Evolutionary conservation across 2,888 invertebrate genomes (phyloP), one percentile per base, ranked within the genome.

Genomic region (Chaetogeoica ovagalla): DNA sequence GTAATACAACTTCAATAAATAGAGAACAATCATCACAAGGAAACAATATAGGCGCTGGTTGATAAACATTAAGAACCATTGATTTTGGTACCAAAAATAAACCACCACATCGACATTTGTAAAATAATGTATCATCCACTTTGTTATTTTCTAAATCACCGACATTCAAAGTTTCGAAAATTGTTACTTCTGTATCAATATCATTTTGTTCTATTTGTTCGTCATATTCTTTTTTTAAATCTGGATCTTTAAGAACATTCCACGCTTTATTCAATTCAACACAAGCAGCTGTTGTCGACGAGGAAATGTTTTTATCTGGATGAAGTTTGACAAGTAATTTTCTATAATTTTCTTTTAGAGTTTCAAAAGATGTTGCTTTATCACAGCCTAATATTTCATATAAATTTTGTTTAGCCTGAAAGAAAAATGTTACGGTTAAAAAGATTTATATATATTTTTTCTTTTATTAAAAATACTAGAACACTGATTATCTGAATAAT

Each of bases 311-410:
- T 48, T 82, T 82, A 65, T 82, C 82, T 57, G 82, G 82, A 65
- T 82, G 81, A 69, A 76, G 17, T 39, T 81, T 59, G 55, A 81
- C 11, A 77, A 81, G 76, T 55, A 71, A 21, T 75, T 70, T 82
- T 65, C 65, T 70, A 65, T 82, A 82, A 70, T 48, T 82, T 59
- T 79, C 79, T 71, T 82, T 82, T 39, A 82, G 21, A 4, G 23
- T 57, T n/a, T 82, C 77, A 55, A 68, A 57, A 57, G 77, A 30
- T 23, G 77, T 70, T 15, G 62, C 57, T 65, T 69, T 63, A 71
- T 82, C 69, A 69, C 82, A 82, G 13, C 71, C 77, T 43, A 82
- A 63, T 65, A 82, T 71, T 70, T 82, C 23, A 88, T 84, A 82
- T 9, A 79, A 70, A 57, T 79, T 57, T 70, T 57, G 23, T 70